A percentile compares a stretch with the other conserved stretches of the same genome.
phyloP scores from a whole-genome alignment of 2,113 vertebrate genomes.

The Pedetes capensis region DNA sequence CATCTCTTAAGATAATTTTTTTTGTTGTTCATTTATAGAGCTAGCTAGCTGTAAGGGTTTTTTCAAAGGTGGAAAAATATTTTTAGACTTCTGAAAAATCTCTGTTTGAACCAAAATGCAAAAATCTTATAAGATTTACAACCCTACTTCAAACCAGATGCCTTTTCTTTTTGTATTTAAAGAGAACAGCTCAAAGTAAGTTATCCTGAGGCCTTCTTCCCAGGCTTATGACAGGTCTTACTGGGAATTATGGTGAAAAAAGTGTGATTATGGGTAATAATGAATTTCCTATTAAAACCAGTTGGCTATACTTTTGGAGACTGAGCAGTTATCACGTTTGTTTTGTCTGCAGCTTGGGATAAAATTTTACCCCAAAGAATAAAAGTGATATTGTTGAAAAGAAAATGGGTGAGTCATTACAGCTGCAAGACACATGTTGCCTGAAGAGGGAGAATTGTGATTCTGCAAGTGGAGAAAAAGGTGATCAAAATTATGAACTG shows the following conservation, averaged over 20 bases:
- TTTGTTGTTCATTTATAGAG: slow-evolving; percentile 17
- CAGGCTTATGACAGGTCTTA: neutral
- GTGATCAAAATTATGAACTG: neutral
- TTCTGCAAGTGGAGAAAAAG: neutral
- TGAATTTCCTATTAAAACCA: slow-evolving; percentile 25
- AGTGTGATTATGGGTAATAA: neutral
- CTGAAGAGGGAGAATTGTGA: neutral
- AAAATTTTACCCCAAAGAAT: slow-evolving; percentile 25
- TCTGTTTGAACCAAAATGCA: slow-evolving; percentile 25
- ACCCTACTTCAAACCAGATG: neutral
- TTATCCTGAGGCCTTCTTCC: neutral
- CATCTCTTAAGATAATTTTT: slow-evolving; percentile 27
- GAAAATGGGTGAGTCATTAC: neutral
- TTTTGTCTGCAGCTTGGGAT: slow-evolving; percentile 8
- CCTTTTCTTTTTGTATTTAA: neutral
- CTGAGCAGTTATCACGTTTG: neutral
- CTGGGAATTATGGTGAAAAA: neutral
- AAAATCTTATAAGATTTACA: slow-evolving; percentile 9
- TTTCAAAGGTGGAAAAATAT: slow-evolving; percentile 18
- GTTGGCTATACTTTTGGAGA: neutral
- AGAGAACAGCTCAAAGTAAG: neutral
- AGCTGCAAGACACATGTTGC: neutral
- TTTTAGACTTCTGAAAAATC: slow-evolving; percentile 50
- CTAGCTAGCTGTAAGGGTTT: neutral
- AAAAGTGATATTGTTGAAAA: slow-evolving; percentile 28